Evolutionary conservation across 2,113 vertebrate species (phyloP), one percentile per base, ranked within the genome.

Genomic region (Myotis brandtii): DNA sequence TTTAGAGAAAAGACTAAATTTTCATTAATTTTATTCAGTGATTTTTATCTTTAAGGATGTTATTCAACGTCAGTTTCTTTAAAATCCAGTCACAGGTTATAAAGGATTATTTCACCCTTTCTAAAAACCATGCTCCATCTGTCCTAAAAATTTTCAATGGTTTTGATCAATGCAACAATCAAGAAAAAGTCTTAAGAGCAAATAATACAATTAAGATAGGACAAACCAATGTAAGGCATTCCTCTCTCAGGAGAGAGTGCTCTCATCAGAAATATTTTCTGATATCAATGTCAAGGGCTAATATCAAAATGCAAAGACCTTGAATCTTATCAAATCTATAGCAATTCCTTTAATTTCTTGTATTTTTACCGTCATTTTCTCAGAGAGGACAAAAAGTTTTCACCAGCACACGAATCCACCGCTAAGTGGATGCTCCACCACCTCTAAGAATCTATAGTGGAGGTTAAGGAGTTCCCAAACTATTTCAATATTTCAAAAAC

Each of bases 41-140:
- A 76, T 40, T 90, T 82, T 95, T 95, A 80, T 62, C 14, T 90
- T 95, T 70, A 95, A 86, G 16, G n/a, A 77, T 64, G n/a, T 83
- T 91, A 64, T 54, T 69, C 70, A 89, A 64, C 69, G 34, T 32
- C 70, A 73, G 32, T 64, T 70, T 77, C 72, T 93, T 93, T n/a
- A 59, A 66, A 92, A 90, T 37, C 9, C 73, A 86, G n/a, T 79
- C 37, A 91, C 64, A 92, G 10, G 11, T 67, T 84, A 84, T 82
- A 76, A 83, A 83, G 82, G n/a, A 70, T 56, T 85, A 75, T 4
- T 43, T 92, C 69, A 87, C 37, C 30, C n/a, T 64, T 43, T 83
- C 64, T 83, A 90, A 91, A 95, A 93, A 46, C 16, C 83, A 77
- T 66, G 50, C 25, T 95, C 27, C 73, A 84, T 13, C 46, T 85